Conservation (phyloP, 2,888 invertebrate species). For the Pseudococcus viburni region DNA sequence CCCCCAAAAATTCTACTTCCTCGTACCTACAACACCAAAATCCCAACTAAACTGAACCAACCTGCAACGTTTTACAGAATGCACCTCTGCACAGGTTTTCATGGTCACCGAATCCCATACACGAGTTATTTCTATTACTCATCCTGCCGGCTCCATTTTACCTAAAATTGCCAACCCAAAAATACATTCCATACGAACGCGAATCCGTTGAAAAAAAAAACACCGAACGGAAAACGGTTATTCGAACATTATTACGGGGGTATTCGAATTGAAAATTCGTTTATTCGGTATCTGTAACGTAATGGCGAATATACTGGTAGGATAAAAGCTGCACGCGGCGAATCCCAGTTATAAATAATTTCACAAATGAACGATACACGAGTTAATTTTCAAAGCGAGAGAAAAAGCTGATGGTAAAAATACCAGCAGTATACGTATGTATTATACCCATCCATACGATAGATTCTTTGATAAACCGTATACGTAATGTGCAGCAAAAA, state of each 20-base stretch:
- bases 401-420: conserved; percentile 32
- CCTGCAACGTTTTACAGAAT: background rate
- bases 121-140: no score
- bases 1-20: background rate
- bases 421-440: background rate
- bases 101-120: no score
- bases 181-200: background rate
- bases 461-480: conserved; percentile 17
- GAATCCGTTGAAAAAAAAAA: background rate
- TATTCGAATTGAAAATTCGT: conserved; percentile 17
- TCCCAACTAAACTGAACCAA: background rate
- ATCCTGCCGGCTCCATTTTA: no score
- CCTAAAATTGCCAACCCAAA: background rate
- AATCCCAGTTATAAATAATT: conserved; percentile 31
- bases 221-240: background rate
- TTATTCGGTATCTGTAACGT: background rate
- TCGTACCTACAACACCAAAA: background rate
- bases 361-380: conserved; percentile 17
- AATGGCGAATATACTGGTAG: conserved; percentile 31
- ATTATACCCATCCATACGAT: background rate
- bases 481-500: conserved; percentile 12
- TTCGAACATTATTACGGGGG: background rate
- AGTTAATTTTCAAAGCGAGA: conserved; percentile 37
- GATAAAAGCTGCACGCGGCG: background rate
- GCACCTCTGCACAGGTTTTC: background rate